Conservation (phyloP, 2,888 invertebrate species). For the Drosophila fulvimacula region DNA sequence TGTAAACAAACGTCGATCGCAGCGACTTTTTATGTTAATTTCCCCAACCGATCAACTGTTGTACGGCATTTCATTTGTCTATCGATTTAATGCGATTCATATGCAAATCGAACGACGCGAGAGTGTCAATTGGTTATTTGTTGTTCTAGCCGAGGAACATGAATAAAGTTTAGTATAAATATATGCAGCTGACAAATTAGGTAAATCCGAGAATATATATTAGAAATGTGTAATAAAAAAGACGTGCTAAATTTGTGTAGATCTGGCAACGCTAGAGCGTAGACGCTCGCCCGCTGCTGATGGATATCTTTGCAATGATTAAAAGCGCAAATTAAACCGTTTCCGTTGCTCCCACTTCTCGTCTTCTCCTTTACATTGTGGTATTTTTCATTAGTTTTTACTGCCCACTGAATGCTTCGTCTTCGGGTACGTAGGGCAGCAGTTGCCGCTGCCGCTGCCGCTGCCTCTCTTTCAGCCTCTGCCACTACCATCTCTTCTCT, state of each 20-base stretch:
- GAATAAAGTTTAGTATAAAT: slow-evolving; percentile 14
- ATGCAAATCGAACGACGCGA: slow-evolving; percentile 68
- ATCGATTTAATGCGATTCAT: slow-evolving; percentile 42
- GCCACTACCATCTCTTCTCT: not conserved
- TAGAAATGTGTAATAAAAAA: not conserved
- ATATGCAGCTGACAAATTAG: slow-evolving; percentile 11
- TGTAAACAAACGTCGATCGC: slow-evolving; percentile 27
- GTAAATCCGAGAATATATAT: not conserved
- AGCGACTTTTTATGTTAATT: slow-evolving; percentile 41
- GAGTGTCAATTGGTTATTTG: slow-evolving; percentile 65
- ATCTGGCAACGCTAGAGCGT: slow-evolving; percentile 18
- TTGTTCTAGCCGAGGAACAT: slow-evolving; percentile 28
- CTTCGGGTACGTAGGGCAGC: slow-evolving; percentile 7
- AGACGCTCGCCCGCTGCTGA: not conserved
- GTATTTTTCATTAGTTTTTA: slow-evolving; percentile 13
- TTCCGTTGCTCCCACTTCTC: slow-evolving; percentile 17
- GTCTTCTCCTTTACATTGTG: not conserved
- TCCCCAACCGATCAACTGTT: slow-evolving; percentile 20
- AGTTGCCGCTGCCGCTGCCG: not conserved
- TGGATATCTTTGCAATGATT: slow-evolving; percentile 10
- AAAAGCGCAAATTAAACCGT: slow-evolving; percentile 23
- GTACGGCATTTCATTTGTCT: slow-evolving; percentile 43
- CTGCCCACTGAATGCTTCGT: slow-evolving; percentile 16
- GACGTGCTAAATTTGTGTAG: not conserved
- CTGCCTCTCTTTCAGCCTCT: not conserved